Base-by-base conservation (phyloP, 2,797 vertebrate species). In the Acanthis flammea region DNA sequence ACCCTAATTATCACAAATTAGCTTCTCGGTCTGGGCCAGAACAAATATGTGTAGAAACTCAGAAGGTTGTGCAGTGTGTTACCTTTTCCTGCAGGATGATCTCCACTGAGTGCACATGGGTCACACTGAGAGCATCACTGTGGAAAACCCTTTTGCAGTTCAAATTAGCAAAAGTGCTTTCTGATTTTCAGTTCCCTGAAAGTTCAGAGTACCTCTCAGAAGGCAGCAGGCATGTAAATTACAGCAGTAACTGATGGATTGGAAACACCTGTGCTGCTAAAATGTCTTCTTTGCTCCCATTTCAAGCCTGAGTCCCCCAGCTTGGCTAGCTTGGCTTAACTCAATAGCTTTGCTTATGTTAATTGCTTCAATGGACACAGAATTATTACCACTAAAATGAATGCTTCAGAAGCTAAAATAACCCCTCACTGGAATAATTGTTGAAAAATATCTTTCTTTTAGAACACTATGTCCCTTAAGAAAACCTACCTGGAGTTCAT, bases 1-100 rank as follows among this genome's bases (percentile, higher is more conserved):
- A 93, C 45, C 28, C 50, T 92, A 88, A 95, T 95, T 92, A 90
- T 70, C 86, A 74, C 79, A 67, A 92, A 91, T 73, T 80, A 86
- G 4, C 33, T 86, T 91, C 30, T 90, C 45, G 48, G 45, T 53
- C 72, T 41, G 2, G 63, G 41, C 17, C 72, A 91, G 53, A 77
- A 63, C 14, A 88, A 80, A 48, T 60, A 37, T 3, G 4, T 23
- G 37, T 67, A 48, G 44, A 87, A 85, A 61, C 48, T 45, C 35
- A 48, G 16, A 57, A 33, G 13, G 3, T 10, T 86, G 51, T 62
- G 44, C 72, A 30, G 41, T 6, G 18, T 37, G 24, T 76, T 88
- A 41, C 25, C 28, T 83, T 60, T 77, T 55, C 44, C 27, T 70
- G 31, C 37, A 53, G 55, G 19, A 30, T 24, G 51, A 63, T 45